Evolutionary conservation across 2,888 invertebrate genomes (phyloP), one percentile per base, ranked within the genome.

Genomic region (Rhodophaea formosa): DNA sequence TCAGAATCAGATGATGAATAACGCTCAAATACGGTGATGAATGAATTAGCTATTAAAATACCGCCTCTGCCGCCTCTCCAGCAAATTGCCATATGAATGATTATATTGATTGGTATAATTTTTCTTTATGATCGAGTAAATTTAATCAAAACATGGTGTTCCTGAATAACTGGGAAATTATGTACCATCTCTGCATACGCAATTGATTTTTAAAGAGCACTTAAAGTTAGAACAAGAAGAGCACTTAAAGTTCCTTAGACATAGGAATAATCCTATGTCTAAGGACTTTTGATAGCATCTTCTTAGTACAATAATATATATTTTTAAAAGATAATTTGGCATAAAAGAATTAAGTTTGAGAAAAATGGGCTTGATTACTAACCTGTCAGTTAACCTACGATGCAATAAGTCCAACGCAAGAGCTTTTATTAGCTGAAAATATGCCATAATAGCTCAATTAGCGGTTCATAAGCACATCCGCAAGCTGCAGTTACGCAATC

Each of bases 401-500:
- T n/a, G n/a, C 23, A 5, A 23, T 23, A 23, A 23, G 23, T 3
- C 2, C 23, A 23, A 23, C 23, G 23, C 23, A 23, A 23, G 23
- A 23, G 23, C 23, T 23, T 23, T 23, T 23, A 3, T 23, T 5
- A 23, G 23, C 23, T 23, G 23, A 23, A 23, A 23, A 23, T 23
- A 23, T 23, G 5, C 23, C n/a, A n/a, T n/a, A n/a, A n/a, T n/a
- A n/a, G n/a, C n/a, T 39, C 0, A 39, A 5, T 39, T n/a, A 39
- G 12, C 10, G 12, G 12, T n/a, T 39, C 12, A 12, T 3, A 39
- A 23, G 23, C 12, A 46, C n/a, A 46, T 46, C 29, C 46, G 47
- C 47, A 14, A 30, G 14, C 44, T n/a, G 15, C 8, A 3, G 49
- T 39, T 51, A 51, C 39, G 51, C 35, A 51, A 51, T 51, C 35